Percentiles rank a stretch among this genome's conserved stretches.
phyloP scores from a whole-genome alignment of 2,888 invertebrate genomes.

The Rhogogaster chlorosoma region DNA sequence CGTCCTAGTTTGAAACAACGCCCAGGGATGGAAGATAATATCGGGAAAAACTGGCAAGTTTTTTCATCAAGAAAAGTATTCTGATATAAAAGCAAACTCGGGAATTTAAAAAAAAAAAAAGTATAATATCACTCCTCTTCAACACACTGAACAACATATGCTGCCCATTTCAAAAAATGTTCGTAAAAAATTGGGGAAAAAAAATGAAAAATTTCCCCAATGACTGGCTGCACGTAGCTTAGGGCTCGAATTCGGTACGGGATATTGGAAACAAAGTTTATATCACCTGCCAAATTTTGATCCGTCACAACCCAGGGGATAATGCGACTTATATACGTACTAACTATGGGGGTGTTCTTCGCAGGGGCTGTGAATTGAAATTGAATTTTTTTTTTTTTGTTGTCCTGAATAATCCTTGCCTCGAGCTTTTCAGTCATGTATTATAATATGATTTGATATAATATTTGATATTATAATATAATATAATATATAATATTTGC shows the following conservation, averaged over 20 bases:
- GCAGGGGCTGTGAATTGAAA: constrained; percentile 15
- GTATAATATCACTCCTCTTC: background rate
- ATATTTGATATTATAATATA: too few species aligned
- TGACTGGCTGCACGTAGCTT: background rate
- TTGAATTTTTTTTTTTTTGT: background rate
- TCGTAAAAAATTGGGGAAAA: background rate
- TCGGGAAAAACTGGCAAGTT: background rate
- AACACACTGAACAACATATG: background rate
- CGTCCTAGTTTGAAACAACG: too few species aligned
- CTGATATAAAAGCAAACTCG: background rate
- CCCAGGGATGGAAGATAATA: background rate
- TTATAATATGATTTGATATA: too few species aligned
- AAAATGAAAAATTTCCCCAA: background rate
- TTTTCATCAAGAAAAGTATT: constrained; percentile 6
- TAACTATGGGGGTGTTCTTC: background rate
- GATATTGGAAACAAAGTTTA: background rate
- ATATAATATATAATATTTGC: background rate
- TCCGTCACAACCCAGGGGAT: constrained; percentile 3
- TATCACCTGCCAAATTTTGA: constrained; percentile 15
- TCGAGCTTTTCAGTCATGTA: background rate
- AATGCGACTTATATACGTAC: background rate
- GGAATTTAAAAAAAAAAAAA: background rate
- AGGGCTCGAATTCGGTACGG: background rate
- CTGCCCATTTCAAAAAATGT: background rate
- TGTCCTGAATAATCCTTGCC: background rate